Evolutionary conservation across 1,140 invertebrate species (phyloP).

Genomic region (Platyscapa corneri): DNA sequence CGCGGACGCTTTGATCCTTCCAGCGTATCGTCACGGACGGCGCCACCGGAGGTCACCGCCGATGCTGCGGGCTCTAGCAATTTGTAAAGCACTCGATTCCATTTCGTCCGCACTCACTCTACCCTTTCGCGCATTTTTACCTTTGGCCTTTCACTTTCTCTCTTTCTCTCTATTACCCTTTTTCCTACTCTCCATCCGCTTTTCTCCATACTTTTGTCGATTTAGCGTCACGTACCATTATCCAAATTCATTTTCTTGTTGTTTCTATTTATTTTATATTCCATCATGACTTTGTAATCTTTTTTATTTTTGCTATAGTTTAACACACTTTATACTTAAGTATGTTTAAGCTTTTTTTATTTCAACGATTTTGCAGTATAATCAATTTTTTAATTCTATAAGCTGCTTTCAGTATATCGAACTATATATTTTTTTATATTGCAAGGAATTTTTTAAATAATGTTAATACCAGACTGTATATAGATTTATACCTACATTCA

Average conservation of each 20-base stretch:
- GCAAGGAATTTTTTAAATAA: too few relatives aligned
- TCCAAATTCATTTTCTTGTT: conserved; percentile 18
- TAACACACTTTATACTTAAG: background rate
- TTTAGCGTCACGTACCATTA: background rate
- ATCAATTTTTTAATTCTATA: background rate
- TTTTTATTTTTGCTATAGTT: background rate
- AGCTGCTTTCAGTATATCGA: too few relatives aligned
- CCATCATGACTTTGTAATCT: background rate
- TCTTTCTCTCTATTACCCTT: background rate
- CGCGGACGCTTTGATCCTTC: conserved; percentile 42
- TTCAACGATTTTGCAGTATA: background rate
- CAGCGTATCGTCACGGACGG: conserved; percentile 26
- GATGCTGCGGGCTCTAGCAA: conserved; percentile 25
- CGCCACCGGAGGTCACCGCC: conserved; percentile 24
- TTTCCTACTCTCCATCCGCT: background rate
- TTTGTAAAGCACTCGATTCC: conserved; percentile 47
- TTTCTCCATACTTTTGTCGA: background rate
- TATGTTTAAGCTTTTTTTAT: background rate
- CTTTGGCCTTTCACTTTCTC: background rate
- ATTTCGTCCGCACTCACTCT: conserved; percentile 10
- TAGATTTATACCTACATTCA: too few relatives aligned
- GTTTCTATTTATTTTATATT: conserved; percentile 18
- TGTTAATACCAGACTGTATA: too few relatives aligned
- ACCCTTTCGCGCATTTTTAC: background rate
- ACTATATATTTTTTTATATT: too few relatives aligned